Base-by-base conservation (phyloP, 1,140 invertebrate genomes). In the Antheraea mylitta region DNA sequence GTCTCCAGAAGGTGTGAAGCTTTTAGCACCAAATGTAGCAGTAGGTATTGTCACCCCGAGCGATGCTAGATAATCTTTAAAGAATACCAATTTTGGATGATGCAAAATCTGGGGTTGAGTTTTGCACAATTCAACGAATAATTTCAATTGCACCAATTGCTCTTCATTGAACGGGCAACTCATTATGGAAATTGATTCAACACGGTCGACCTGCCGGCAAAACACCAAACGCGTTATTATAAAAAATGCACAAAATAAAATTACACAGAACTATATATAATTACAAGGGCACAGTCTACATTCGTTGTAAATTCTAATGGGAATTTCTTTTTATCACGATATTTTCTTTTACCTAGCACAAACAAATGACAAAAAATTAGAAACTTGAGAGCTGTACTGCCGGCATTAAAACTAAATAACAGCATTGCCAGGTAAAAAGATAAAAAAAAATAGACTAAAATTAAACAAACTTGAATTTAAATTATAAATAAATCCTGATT, bases 41-140 rank as follows among this genome's bases (percentile, higher is more conserved):
- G 76, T 78, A 9, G 94, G 94, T 68, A 98, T 90, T 65, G 87
- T 95, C 22, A 95, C 97, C 22, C 97, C 97, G 36, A 97, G 93
- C 59, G 95, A 95, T 79, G 95, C 93, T 19, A 99, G 91, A 78
- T 96, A 98, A 30, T 95, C 92, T 88, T 96, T 97, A 75, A 98
- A 96, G 86, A 98, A 98, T 4, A 83, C 81, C 58, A 98, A 87
- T 75, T 97, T 94, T 7, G 96, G 95, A 70, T 94, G 80, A 78
- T 98, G 94, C n/a, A 99, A 81, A 18, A 98, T 87, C 19, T 93
- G 91, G 4, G 97, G 96, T 83, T 96, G 94, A 16, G 77, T 72
- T 76, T 95, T 94, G 69, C 96, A 96, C 45, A 96, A 72, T 30
- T 93, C 87, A 60, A 97, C 93, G 81, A 98, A 98, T n/a, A 85